These are phyloP conservation scores for Drepana arcuata DNA, from an alignment of 1,140 invertebrate species.

Conservation along the genomic window DNA sequence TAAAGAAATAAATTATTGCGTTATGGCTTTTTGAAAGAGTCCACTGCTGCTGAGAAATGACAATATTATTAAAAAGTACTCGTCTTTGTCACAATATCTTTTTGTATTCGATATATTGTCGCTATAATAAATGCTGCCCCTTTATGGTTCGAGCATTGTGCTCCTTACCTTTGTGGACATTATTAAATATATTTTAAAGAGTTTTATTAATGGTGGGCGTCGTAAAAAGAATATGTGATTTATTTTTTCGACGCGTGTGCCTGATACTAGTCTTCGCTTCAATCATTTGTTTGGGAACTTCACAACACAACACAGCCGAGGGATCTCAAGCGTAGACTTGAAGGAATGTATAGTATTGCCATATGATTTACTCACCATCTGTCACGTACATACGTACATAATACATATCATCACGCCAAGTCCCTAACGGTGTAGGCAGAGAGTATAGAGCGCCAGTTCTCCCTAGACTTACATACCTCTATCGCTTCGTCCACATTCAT, in stretches of 20 bases:
- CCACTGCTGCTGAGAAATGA: slow-evolving; percentile 71
- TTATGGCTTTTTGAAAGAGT: slow-evolving; percentile 72
- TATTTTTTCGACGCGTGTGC: slow-evolving; percentile 71
- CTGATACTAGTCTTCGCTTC: too few relatives aligned
- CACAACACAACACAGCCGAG: too few relatives aligned
- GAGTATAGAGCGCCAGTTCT: too few relatives aligned
- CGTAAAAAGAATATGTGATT: slow-evolving; percentile 60
- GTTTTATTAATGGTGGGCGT: slow-evolving; percentile 71
- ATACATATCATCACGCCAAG: too few relatives aligned
- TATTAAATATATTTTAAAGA: slow-evolving; percentile 72
- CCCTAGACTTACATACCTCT: too few relatives aligned
- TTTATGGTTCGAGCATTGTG: slow-evolving; percentile 64
- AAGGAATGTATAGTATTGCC: too few relatives aligned
- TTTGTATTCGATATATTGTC: slow-evolving; percentile 71
- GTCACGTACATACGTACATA: too few relatives aligned
- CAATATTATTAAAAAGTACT: slow-evolving; percentile 72
- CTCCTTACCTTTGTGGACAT: slow-evolving; percentile 63
- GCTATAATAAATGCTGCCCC: slow-evolving; percentile 67
- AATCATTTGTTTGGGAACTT: too few relatives aligned
- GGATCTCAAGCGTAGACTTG: too few relatives aligned
- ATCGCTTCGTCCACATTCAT: too few relatives aligned
- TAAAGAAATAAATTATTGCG: slow-evolving; percentile 71
- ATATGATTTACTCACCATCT: too few relatives aligned
- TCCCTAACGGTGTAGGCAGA: too few relatives aligned
- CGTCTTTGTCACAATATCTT: slow-evolving; percentile 69